Percentiles rank a stretch among this genome's conserved stretches.
phyloP scores from a whole-genome alignment of 2,888 invertebrate genomes.

The Platycheirus albimanus region DNA sequence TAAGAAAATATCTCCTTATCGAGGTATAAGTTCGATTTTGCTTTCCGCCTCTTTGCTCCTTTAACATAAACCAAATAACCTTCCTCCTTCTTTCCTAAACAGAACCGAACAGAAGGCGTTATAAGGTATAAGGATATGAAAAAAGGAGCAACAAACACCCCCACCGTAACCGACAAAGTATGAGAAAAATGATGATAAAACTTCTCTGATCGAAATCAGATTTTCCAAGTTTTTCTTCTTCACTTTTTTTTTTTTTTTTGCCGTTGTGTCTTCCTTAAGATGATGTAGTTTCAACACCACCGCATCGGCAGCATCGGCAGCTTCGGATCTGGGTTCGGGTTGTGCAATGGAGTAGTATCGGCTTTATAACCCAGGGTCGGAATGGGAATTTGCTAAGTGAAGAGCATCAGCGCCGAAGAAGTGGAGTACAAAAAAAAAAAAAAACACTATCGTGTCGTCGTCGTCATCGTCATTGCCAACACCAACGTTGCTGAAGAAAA shows the following conservation, averaged over 20 bases:
- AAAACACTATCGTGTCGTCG: conserved; percentile 5
- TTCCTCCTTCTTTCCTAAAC: too few species aligned
- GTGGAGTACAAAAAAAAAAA: background rate
- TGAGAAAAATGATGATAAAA: conserved; percentile 40
- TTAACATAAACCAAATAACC: background rate
- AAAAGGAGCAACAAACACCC: conserved; percentile 5
- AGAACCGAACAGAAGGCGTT: background rate
- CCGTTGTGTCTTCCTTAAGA: conserved; percentile 27
- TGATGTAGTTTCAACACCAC: conserved; percentile 50
- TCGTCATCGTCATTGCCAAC: background rate
- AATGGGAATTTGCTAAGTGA: conserved; percentile 48
- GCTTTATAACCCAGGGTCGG: conserved; percentile 44
- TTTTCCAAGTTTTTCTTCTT: conserved; percentile 55
- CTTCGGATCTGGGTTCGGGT: conserved; percentile 9
- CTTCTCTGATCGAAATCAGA: conserved; percentile 66
- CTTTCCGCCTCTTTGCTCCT: conserved; percentile 6
- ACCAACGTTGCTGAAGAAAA: conserved; percentile 59
- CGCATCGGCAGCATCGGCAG: conserved; percentile 4
- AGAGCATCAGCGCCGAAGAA: conserved; percentile 19
- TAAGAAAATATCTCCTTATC: conserved; percentile 65
- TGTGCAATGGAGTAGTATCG: conserved; percentile 22
- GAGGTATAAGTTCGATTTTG: conserved; percentile 52
- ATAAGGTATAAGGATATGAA: background rate
- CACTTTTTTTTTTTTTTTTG: conserved; percentile 47
- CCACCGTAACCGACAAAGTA: background rate